Evolutionary conservation across 2,113 vertebrate genomes (phyloP).

Genomic region (Mellivora capensis): DNA sequence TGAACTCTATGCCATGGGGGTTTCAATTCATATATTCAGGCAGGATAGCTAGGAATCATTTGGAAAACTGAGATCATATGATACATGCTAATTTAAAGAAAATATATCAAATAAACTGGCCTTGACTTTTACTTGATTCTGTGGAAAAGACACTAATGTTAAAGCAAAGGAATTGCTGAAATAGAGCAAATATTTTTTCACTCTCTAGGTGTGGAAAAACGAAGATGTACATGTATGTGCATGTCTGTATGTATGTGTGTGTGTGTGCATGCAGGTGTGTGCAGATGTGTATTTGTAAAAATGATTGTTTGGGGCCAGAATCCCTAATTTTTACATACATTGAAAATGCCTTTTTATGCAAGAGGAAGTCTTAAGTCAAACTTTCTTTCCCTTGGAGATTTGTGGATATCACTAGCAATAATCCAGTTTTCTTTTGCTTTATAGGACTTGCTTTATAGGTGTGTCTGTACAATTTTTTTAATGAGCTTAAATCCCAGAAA

Average conservation of each 20-base stretch:
- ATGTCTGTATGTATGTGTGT: background rate
- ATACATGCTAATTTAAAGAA: background rate
- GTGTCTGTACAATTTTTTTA: background rate
- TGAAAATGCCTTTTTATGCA: background rate
- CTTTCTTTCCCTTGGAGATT: background rate
- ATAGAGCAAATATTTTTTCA: background rate
- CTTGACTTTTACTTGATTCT: background rate
- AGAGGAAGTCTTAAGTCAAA: background rate
- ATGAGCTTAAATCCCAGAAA: background rate
- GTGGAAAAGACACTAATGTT: background rate
- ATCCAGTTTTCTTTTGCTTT: background rate
- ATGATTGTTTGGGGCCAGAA: background rate
- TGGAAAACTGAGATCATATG: background rate
- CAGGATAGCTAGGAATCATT: background rate
- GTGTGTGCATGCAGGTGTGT: background rate
- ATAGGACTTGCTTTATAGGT: background rate
- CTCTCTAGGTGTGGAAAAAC: background rate
- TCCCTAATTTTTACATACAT: background rate
- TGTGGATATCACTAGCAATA: background rate
- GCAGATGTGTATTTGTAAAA: background rate
- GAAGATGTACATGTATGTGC: background rate
- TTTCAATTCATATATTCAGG: background rate
- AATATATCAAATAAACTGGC: background rate
- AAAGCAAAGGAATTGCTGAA: background rate
- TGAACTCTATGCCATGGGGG: background rate